Base-by-base conservation (phyloP, 2,113 vertebrate genomes). In the Vulpes lagopus region DNA sequence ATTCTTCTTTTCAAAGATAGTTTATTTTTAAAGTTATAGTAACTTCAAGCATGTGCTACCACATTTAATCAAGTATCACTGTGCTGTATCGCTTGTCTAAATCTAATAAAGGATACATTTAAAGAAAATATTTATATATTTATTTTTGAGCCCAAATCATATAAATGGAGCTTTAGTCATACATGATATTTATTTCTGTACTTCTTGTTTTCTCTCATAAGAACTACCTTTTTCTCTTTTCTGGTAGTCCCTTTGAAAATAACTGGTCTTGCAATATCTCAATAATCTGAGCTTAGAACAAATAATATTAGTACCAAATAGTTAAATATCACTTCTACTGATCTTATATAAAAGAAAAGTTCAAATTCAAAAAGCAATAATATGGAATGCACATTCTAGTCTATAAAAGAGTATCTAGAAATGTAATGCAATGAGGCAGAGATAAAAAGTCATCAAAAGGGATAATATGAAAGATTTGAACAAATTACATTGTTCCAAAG, bases 321-420 rank as follows among this genome's bases (percentile, higher is more conserved):
- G 32, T 12, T 49, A 90, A 93, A 79, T 76, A 79, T 35, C 25
- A 89, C n/a, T 91, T 67, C 19, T 73, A 16, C 2, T 69, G 11
- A 76, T 85, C 30, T 82, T 30, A 92, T 38, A 55, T 16, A 73
- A 2, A 92, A 10, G 20, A 55, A 91, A 88, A 65, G 3, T 79
- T 94, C n/a, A 83, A 85, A 87, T 94, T 79, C 15, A 11, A 60
- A 86, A 95, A 89, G 6, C 12, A 93, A 78, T 81, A 16, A 74
- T 59, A 60, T 60, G 14, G 32, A 89, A 85, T 71, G 8, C 15
- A 49, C 49, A 76, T 86, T 86, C 17, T 89, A 92, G 6, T 65
- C 25, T 81, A 71, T 35, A 92, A 85, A 60, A 4, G 22, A 57
- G 35, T 89, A 73, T 83, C 6, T 67, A 79, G 85, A 92, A 81